Evolutionary conservation across 2,888 invertebrate genomes (phyloP), one percentile per base, ranked within the genome.

Genomic region (Sesia bembeciformis): DNA sequence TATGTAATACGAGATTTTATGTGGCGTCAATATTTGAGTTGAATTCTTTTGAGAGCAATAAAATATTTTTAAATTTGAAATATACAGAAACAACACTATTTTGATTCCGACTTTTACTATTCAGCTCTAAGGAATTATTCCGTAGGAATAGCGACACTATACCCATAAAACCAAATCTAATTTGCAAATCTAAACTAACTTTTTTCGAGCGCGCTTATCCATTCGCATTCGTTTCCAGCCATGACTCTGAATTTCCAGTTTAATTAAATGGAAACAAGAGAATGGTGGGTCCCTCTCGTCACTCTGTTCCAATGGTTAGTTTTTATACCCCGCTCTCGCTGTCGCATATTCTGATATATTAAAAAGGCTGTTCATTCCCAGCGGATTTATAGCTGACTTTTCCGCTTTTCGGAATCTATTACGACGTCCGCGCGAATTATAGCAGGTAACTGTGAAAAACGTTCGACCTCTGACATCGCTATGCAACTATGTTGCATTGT

Each of bases 241-340:
- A 71, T 76, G 79, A 76, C 74, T 81, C 70, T 74, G 76, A 76
- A 80, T 79, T 81, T 76, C 68, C 72, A 76, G 77, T 81, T 85
- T 85, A 86, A 86, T 87, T 85, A 86, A 87, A 87, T 77, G 78
- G 79, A 84, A 84, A 85, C 86, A 86, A 76, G 80, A 64, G 74
- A 82, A 84, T 78, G 80, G 79, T 75, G 78, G 77, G 70, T 55
- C 70, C 65, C 74, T 66, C 70, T 70, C 72, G 69, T 78, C 79
- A 78, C 70, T 68, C 70, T 57, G 71, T 68, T 77, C 70, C 68
- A 71, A 71, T 76, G 74, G 77, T 72, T 76, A 72, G 74, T 81
- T 82, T 81, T 78, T 76, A 68, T 72, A 61, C 65, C 52, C 56
- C 54, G 5, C 39, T 62, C 60, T 62, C 60, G 53, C 60, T 66